A percentile compares a stretch with the other conserved stretches of the same genome.
These are phyloP conservation scores for Patella vulgata DNA, from an alignment of 1,140 invertebrate species.

Conservation along the genomic window DNA sequence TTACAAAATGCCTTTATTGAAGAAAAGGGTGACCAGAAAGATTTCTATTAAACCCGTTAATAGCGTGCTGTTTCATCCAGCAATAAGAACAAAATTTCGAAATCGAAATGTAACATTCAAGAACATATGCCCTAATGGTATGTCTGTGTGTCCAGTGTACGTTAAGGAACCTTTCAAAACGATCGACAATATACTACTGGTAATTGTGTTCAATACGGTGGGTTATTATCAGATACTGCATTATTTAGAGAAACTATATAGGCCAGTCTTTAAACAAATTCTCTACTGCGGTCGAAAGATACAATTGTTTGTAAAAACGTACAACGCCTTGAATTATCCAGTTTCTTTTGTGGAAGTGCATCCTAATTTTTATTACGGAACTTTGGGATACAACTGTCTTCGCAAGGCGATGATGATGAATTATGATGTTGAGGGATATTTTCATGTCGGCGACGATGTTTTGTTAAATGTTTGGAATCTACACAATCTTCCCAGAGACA, in stretches of 20 bases:
- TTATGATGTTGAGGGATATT: conserved; percentile 4
- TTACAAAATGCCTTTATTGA: no score
- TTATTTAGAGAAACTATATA: background rate
- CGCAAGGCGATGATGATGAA: conserved; percentile 5
- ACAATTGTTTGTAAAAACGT: background rate
- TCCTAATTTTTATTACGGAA: background rate
- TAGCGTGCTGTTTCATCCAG: no score
- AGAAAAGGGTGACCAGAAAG: no score
- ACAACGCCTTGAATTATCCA: background rate
- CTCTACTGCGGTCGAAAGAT: background rate
- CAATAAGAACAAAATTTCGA: no score
- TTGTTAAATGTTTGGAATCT: conserved; percentile 9
- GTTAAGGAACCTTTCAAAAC: no score
- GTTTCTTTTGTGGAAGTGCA: conserved; percentile 1
- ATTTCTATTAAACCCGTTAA: no score
- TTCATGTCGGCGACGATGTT: background rate
- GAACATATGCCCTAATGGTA: no score
- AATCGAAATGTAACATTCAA: no score
- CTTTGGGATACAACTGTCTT: background rate
- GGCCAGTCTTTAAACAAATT: background rate
- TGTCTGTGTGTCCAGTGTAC: no score
- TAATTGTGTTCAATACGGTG: conserved; percentile 1
- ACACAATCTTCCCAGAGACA: background rate
- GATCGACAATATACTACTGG: background rate
- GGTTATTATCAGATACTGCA: conserved; percentile 1